phyloP scores from a whole-genome alignment of 2,888 invertebrate genomes.

The Onthophagus sagittarius region DNA sequence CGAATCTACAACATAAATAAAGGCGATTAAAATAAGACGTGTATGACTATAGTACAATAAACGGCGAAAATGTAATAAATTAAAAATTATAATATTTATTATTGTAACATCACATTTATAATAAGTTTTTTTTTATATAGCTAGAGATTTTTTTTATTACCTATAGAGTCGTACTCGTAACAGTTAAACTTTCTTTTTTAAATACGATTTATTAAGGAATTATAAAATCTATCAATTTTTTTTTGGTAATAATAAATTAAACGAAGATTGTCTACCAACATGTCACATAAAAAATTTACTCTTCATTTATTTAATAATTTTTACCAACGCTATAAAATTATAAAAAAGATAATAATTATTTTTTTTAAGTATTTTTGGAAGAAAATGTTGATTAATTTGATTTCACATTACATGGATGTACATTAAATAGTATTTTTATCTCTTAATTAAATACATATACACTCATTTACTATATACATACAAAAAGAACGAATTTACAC shows the following conservation, averaged over 20 bases:
- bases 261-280: constrained; percentile 1
- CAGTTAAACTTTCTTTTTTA: neutral
- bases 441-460: neutral
- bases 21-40: neutral
- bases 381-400: constrained; percentile 4
- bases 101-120: constrained; percentile 23
- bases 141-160: neutral
- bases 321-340: neutral
- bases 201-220: neutral
- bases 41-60: constrained; percentile 4
- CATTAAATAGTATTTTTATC: neutral
- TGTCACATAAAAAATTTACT: neutral
- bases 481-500: constrained; percentile 14
- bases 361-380: neutral
- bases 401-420: neutral
- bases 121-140: constrained; percentile 4
- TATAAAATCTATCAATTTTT: neutral
- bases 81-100: constrained; percentile 11
- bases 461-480: constrained; percentile 17
- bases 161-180: neutral
- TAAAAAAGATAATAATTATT: neutral
- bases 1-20: constrained; percentile 1
- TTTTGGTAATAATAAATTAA: constrained; percentile 5
- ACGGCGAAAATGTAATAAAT: neutral
- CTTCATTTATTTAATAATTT: neutral